Conservation (phyloP, 2,797 vertebrate genomes). For the Mormyrops attenuatus region DNA sequence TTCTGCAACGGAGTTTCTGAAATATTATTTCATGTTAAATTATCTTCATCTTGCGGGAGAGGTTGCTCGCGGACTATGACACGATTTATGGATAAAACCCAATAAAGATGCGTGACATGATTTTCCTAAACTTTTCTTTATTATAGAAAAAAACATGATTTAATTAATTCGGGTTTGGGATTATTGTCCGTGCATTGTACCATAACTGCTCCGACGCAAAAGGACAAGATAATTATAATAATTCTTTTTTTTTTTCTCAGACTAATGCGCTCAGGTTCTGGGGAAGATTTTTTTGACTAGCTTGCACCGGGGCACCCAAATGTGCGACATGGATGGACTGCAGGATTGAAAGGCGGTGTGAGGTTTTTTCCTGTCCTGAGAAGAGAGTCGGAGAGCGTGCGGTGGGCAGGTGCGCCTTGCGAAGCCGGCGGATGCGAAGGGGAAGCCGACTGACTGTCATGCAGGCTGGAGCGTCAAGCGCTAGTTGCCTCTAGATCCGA, state of each 20-base stretch:
- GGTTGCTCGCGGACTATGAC: constrained; percentile 7
- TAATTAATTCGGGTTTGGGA: constrained; percentile 21
- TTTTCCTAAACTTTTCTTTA: constrained; percentile 21
- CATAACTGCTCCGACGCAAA: not conserved
- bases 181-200: not conserved
- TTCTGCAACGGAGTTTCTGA: not conserved
- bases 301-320: constrained; percentile 21
- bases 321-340: constrained; percentile 35
- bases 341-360: constrained; percentile 30
- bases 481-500: constrained; percentile 45
- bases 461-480: constrained; percentile 49
- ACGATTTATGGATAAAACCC: constrained; percentile 16
- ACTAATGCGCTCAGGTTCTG: not conserved
- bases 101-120: constrained; percentile 3
- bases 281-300: not conserved
- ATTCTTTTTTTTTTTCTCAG: not conserved
- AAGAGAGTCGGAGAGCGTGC: constrained; percentile 23
- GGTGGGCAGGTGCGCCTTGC: constrained; percentile 31
- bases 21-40: not conserved
- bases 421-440: constrained; percentile 7
- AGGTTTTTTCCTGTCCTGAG: constrained; percentile 23
- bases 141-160: constrained; percentile 3
- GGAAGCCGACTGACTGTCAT: constrained; percentile 49
- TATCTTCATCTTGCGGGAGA: not conserved
- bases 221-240: not conserved